These are phyloP conservation scores for Pygoscelis adeliae DNA, from an alignment of 2,113 vertebrate species.

Conservation along the genomic window DNA sequence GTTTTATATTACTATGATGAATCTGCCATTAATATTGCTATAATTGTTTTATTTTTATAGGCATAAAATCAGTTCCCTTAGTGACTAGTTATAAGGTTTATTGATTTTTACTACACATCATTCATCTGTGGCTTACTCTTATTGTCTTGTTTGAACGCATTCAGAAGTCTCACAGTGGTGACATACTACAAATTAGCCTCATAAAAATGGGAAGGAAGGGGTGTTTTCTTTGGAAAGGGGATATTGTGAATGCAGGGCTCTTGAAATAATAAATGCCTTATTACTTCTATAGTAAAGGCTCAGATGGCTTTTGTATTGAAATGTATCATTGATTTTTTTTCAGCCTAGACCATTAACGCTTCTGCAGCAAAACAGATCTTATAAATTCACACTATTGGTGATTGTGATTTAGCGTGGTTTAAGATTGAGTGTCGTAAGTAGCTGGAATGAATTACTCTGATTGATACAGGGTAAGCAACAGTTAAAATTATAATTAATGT, in stretches of 20 bases:
- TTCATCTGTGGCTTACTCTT: constrained; percentile 74
- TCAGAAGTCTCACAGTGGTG: constrained; percentile 66
- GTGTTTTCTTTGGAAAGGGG: constrained; percentile 66
- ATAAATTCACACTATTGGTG: neutral
- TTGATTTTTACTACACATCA: constrained; percentile 80
- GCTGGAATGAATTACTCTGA: constrained; percentile 43
- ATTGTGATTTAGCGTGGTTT: constrained; percentile 47
- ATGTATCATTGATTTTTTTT: constrained; percentile 5
- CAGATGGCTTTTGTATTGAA: constrained; percentile 69
- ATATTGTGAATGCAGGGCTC: constrained; percentile 63
- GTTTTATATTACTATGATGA: constrained; percentile 76
- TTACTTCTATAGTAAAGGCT: constrained; percentile 65
- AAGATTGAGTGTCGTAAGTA: neutral
- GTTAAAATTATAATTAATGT: constrained; percentile 51
- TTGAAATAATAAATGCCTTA: constrained; percentile 64
- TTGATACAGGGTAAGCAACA: constrained; percentile 35
- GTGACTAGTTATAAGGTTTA: constrained; percentile 79
- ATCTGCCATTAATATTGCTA: constrained; percentile 76
- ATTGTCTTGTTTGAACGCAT: constrained; percentile 67
- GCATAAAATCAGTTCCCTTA: constrained; percentile 76
- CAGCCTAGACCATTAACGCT: neutral
- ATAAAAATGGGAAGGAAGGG: constrained; percentile 54
- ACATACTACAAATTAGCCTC: constrained; percentile 70
- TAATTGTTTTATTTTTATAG: constrained; percentile 81
- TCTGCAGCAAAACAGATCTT: constrained; percentile 27